Conservation (phyloP, 2,113 vertebrate genomes). For the Peromyscus leucopus region DNA sequence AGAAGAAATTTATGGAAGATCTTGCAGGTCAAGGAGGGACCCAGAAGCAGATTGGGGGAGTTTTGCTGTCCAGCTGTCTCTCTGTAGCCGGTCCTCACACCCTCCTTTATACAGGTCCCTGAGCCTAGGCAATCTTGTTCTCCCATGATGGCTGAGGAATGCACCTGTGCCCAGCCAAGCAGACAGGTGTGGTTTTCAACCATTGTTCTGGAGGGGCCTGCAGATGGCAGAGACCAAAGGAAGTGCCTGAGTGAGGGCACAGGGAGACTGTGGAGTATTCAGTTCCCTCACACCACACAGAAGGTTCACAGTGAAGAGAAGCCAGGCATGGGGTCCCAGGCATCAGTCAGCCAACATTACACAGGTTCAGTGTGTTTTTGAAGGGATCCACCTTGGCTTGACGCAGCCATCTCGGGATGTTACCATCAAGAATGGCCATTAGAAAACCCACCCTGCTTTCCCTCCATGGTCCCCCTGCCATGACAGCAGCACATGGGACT, state of each 20-base stretch:
- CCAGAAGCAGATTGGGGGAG: background rate
- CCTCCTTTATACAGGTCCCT: background rate
- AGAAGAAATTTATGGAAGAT: background rate
- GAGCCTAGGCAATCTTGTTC: no score
- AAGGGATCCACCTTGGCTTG: background rate
- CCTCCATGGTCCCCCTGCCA: background rate
- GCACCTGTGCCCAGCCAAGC: background rate
- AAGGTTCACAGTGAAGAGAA: background rate
- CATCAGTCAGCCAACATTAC: background rate
- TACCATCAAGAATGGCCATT: no score
- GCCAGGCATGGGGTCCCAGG: background rate
- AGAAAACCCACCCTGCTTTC: background rate
- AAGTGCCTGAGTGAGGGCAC: background rate
- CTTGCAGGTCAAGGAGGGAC: background rate
- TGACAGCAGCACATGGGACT: background rate
- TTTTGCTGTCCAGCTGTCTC: background rate
- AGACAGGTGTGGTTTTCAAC: background rate
- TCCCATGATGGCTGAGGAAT: background rate
- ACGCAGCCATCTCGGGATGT: background rate
- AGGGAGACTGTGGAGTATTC: background rate
- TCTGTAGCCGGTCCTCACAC: background rate
- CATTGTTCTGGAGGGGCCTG: fast-evolving
- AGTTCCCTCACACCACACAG: background rate
- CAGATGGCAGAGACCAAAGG: background rate
- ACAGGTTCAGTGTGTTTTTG: background rate